Conservation (phyloP, 2,113 vertebrate species). For the Chauna torquata region DNA sequence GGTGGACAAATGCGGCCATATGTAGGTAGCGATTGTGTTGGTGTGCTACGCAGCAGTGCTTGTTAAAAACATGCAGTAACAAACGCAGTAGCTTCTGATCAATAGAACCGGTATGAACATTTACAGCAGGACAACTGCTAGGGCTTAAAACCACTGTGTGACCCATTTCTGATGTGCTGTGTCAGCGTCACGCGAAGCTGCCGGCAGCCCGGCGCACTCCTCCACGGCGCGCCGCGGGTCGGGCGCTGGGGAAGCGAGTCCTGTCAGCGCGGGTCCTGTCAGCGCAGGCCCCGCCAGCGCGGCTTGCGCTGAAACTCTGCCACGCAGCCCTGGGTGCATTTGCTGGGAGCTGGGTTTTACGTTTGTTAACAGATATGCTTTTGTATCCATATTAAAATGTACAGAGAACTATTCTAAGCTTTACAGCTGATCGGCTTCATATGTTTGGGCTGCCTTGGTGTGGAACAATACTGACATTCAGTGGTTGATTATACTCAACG, state of each 20-base stretch:
- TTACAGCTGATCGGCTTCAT: slow-evolving; percentile 32
- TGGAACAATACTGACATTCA: slow-evolving; percentile 61
- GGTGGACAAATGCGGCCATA: accelerated
- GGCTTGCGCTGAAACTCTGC: background rate
- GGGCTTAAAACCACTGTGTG: background rate
- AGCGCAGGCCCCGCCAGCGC: too few relatives aligned
- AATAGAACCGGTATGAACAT: accelerated
- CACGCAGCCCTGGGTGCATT: background rate
- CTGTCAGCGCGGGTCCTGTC: too few relatives aligned
- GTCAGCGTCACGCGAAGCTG: background rate
- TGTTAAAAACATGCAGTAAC: background rate
- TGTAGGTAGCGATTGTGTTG: background rate
- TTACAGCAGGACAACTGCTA: background rate
- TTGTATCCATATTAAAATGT: slow-evolving; percentile 24
- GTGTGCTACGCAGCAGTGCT: background rate
- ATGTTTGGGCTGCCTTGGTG: background rate
- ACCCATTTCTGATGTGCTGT: accelerated
- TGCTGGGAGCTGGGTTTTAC: background rate
- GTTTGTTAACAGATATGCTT: background rate
- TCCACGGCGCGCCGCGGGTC: too few relatives aligned
- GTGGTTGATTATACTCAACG: slow-evolving; percentile 16
- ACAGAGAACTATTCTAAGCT: slow-evolving; percentile 13
- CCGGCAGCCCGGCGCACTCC: background rate
- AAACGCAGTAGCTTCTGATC: background rate
- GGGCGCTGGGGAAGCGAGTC: too few relatives aligned